Percentiles rank a stretch among this genome's conserved stretches.
These are phyloP conservation scores for Parasteatoda tepidariorum DNA, from an alignment of 1,140 invertebrate species.

Conservation along the genomic window DNA sequence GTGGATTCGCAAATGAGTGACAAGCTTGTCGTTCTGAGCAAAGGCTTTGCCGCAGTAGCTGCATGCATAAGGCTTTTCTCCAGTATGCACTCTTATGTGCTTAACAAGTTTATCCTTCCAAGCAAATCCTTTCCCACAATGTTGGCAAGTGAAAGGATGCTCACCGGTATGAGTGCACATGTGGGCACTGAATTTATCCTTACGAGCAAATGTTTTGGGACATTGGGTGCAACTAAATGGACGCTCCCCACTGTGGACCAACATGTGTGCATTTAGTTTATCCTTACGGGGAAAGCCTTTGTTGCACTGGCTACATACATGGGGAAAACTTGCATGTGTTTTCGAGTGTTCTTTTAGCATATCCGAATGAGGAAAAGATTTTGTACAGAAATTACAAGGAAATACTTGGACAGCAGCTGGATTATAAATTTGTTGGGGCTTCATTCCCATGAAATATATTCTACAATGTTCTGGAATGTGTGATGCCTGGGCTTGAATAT, in stretches of 20 bases:
- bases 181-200: conserved; percentile 77
- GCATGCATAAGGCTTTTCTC: conserved; percentile 64
- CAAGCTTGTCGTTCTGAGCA: conserved; percentile 65
- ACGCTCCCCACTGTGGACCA: conserved; percentile 84
- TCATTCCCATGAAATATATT: conserved; percentile 53
- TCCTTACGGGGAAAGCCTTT: conserved; percentile 82
- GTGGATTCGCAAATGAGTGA: conserved; percentile 68
- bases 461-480: conserved; percentile 44
- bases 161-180: conserved; percentile 96
- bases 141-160: conserved; percentile 82
- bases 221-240: conserved; percentile 89
- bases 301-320: conserved; percentile 70
- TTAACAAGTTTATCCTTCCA: conserved; percentile 68
- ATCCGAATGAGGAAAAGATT: conserved; percentile 61
- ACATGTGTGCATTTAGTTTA: conserved; percentile 80
- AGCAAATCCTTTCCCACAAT: conserved; percentile 67
- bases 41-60: conserved; percentile 62
- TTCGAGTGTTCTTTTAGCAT: conserved; percentile 59
- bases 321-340: conserved; percentile 41
- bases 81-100: conserved; percentile 66
- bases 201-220: conserved; percentile 80
- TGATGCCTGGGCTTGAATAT: conserved; percentile 17
- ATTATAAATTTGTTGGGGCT: conserved; percentile 31
- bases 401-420: conserved; percentile 25
- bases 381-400: conserved; percentile 56